phyloP scores from a whole-genome alignment of 92 coral and sea anemone species.

The Paramuricea clavata region DNA sequence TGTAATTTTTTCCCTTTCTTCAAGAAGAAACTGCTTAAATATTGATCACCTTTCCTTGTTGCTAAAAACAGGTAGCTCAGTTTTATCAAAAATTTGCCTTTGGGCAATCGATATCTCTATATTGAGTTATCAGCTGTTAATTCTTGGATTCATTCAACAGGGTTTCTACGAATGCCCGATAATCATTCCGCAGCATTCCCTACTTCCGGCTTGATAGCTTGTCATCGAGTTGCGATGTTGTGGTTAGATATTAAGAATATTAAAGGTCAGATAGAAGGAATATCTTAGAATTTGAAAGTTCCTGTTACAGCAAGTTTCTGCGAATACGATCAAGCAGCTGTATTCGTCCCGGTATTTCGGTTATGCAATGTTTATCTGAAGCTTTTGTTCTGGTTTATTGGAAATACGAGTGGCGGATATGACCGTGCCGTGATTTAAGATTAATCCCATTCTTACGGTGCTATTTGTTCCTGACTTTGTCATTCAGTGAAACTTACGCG shows the following conservation, averaged over 20 bases:
- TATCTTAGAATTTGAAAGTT: not conserved
- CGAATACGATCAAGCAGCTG: not conserved
- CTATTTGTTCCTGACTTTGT: conserved; percentile 10
- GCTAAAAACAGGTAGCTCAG: not conserved
- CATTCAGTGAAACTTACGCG: not conserved
- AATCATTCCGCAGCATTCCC: not conserved
- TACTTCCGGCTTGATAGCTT: not conserved
- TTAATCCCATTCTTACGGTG: not conserved
- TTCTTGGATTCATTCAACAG: not conserved
- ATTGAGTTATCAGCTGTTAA: not conserved
- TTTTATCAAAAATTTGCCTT: not conserved
- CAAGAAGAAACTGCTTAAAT: not conserved
- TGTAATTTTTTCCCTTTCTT: not conserved
- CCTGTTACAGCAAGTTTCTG: conserved; percentile 2
- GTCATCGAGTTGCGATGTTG: not conserved
- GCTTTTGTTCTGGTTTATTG: not conserved
- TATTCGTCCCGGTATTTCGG: not conserved
- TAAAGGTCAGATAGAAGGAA: not conserved
- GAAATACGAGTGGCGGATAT: not conserved
- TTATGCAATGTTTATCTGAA: not conserved
- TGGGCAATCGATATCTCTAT: not conserved
- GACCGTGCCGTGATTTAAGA: not conserved
- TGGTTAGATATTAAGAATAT: not conserved
- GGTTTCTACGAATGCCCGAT: not conserved
- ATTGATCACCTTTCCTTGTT: not conserved